Percentiles rank a stretch among this genome's conserved stretches.
Evolutionary conservation across 1,140 invertebrate genomes (phyloP).

Genomic region (Helicoverpa zea): DNA sequence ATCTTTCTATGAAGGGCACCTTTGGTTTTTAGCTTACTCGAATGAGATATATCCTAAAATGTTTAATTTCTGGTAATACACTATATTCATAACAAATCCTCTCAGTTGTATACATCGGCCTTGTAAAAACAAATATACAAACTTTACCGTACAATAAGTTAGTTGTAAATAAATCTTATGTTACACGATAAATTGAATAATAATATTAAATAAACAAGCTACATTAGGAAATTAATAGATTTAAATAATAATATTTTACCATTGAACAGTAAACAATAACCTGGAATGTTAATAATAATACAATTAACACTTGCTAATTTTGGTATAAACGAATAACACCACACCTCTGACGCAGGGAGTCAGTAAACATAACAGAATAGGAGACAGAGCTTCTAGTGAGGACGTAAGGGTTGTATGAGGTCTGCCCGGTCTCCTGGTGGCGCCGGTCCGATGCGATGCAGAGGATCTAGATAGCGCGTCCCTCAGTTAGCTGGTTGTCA

Average conservation of each 20-base stretch:
- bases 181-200: conserved; percentile 80
- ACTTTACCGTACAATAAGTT: conserved; percentile 79
- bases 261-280: conserved; percentile 80
- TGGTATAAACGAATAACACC: conserved; percentile 82
- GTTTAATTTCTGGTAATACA: conserved; percentile 84
- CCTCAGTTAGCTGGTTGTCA: conserved; percentile 86
- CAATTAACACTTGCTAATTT: conserved; percentile 81
- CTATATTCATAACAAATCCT: conserved; percentile 83
- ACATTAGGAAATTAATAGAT: conserved; percentile 74
- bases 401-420: conserved; percentile 6
- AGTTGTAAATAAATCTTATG: conserved; percentile 86
- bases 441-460: conserved; percentile 68
- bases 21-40: conserved; percentile 88
- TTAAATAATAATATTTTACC: conserved; percentile 78
- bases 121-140: conserved; percentile 80
- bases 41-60: conserved; percentile 85
- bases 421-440: conserved; percentile 65
- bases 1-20: conserved; percentile 87
- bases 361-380: conserved; percentile 64
- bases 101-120: conserved; percentile 81
- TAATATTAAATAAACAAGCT: conserved; percentile 78
- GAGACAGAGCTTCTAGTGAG: conserved; percentile 68
- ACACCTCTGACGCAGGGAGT: conserved; percentile 65
- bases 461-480: conserved; percentile 81
- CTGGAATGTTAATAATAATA: conserved; percentile 85